Base-by-base conservation (phyloP, 2,888 invertebrate species). In the Tinea semifulvella region DNA sequence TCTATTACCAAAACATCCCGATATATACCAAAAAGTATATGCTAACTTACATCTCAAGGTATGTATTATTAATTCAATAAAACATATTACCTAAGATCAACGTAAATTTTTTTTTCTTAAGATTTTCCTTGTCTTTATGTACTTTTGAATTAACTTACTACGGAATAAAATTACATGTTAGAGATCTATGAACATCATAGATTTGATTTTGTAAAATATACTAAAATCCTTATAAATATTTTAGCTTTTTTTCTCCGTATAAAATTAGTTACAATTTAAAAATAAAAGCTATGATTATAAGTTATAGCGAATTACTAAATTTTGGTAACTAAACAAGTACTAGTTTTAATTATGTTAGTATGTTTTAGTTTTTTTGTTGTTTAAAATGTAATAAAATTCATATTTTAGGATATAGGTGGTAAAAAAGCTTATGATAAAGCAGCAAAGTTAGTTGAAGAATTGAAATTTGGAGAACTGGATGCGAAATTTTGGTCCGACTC, bases 1-100 rank as follows among this genome's bases (percentile, higher is more conserved):
- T 49, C 54, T 85, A 45, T 56, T 85, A 18, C 85, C 85, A n/a
- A 79, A 84, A 58, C 81, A 83, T 53, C 63, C 77, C 13, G 75
- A 73, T 42, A 61, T 81, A 44, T 82, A 79, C 52, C 65, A 76
- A 35, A 76, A 79, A 59, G 56, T 82, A 11, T 65, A 73, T 42
- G 77, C 75, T 2, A 80, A 81, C 61, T 60, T 82, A 22, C 71
- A 76, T 47, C 53, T 75, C 28, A 74, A 77, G 72, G 82, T 79
- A 22, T 8, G 5, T 13, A 7, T 7, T 11, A 18, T 11, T 35
- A 35, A 35, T 35, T 38, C 2, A 28, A 17, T n/a, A 35, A n/a
- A 45, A 45, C 11, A 36, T 18, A 27, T 44, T 19, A 44, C 31
- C 25, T 7, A 25, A 7, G 25, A 25, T 25, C 10, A 25, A n/a